Conservation (phyloP, 1,140 invertebrate species). For the Zaprionus tsacasi region DNA sequence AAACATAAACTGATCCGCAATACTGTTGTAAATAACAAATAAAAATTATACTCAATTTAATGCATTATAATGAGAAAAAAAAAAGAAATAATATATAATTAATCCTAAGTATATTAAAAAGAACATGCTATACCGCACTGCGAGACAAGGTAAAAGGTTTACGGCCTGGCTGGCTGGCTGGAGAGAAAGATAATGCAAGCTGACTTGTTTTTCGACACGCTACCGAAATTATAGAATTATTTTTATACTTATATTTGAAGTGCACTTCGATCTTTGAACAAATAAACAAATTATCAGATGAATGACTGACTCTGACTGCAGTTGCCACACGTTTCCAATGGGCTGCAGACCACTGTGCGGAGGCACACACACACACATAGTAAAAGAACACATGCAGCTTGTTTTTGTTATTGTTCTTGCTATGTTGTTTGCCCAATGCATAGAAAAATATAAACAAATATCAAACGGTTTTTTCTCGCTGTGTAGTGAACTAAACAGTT, state of each 20-base stretch:
- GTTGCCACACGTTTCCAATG: not conserved
- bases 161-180: not conserved
- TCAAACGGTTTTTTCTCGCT: constrained; percentile 17
- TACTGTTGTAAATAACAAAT: too few relatives aligned
- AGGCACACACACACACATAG: not conserved
- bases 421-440: constrained; percentile 35
- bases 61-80: not conserved
- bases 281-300: not conserved
- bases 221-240: not conserved
- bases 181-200: not conserved
- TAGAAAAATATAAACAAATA: constrained; percentile 69
- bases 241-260: not conserved
- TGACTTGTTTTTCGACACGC: not conserved
- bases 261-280: not conserved
- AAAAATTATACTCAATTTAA: too few relatives aligned
- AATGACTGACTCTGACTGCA: not conserved
- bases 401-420: constrained; percentile 29
- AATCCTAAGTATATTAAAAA: not conserved
- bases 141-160: not conserved
- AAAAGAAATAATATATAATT: not conserved
- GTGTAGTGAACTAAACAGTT: constrained; percentile 57
- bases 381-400: constrained; percentile 26
- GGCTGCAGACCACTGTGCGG: constrained; percentile 17
- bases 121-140: not conserved
- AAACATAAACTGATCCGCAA: too few relatives aligned